phyloP scores from a whole-genome alignment of 2,113 vertebrate genomes.

The Apeltes quadracus region DNA sequence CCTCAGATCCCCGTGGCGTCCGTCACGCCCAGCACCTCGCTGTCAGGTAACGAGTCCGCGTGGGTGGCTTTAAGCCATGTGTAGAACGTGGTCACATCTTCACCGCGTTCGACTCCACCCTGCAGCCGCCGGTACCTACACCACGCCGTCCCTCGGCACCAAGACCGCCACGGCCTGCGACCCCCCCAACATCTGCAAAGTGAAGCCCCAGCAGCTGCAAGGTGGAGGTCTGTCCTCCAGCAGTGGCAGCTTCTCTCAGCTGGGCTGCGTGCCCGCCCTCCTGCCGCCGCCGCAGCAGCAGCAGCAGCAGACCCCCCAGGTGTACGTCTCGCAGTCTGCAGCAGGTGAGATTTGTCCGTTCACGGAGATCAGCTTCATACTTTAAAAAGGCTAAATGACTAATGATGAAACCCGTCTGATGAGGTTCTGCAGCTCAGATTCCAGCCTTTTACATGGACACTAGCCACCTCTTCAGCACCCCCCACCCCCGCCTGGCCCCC shows the following conservation, averaged over 20 bases:
- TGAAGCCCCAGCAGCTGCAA: conserved; percentile 97
- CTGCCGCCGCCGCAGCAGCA: conserved; percentile 88
- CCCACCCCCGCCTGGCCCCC: conserved; percentile 91
- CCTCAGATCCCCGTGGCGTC: conserved; percentile 97
- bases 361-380: not conserved
- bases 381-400: not conserved
- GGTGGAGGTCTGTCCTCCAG: conserved; percentile 83
- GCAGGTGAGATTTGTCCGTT: conserved; percentile 85
- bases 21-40: conserved; percentile 93
- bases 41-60: conserved; percentile 86
- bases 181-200: conserved; percentile 98
- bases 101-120: not conserved
- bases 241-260: conserved; percentile 88
- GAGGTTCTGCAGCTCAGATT: conserved; percentile 90
- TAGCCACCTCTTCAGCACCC: conserved; percentile 94
- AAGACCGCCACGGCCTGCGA: conserved; percentile 96
- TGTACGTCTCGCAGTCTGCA: conserved; percentile 98
- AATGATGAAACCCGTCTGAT: not conserved
- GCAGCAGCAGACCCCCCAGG: conserved; percentile 95
- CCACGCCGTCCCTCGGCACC: conserved; percentile 94
- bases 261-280: conserved; percentile 93
- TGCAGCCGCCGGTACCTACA: conserved; percentile 93
- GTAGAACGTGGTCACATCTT: no score
- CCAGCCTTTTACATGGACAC: conserved; percentile 98
- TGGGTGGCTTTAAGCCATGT: no score